A percentile compares a stretch with the other conserved stretches of the same genome.
These are phyloP conservation scores for Bagarius yarrelli DNA, from an alignment of 2,113 vertebrate species.

Conservation along the genomic window DNA sequence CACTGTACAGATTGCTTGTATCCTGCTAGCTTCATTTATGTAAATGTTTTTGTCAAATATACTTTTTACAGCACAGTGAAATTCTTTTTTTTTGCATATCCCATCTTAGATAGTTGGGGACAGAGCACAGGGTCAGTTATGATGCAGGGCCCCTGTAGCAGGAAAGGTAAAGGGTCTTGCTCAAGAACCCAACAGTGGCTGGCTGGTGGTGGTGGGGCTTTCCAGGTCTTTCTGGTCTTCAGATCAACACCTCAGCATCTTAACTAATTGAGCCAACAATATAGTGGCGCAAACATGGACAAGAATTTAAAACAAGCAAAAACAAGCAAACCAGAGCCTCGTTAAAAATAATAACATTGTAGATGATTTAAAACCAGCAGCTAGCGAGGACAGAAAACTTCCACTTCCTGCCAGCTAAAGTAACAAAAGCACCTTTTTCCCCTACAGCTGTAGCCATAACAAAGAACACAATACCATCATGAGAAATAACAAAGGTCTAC, in stretches of 20 bases:
- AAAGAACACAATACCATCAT: conserved; percentile 24
- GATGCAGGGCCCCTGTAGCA: no score
- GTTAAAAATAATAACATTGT: neutral
- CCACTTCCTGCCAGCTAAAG: conserved; percentile 55
- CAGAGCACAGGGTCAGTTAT: no score
- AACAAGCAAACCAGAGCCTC: neutral
- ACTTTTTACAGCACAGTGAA: neutral
- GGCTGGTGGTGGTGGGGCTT: no score
- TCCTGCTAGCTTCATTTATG: neutral
- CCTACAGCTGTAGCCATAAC: conserved; percentile 27
- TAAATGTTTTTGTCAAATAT: no score
- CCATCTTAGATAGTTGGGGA: no score
- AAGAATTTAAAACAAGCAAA: neutral
- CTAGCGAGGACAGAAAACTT: neutral
- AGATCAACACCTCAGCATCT: no score
- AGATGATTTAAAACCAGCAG: neutral
- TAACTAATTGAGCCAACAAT: no score
- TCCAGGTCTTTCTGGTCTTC: no score
- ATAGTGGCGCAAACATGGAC: neutral
- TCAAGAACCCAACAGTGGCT: no score
- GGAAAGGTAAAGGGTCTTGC: no score
- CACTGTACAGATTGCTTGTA: neutral
- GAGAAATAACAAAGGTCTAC: conserved; percentile 13
- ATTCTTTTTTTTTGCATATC: no score
- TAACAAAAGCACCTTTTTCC: conserved; percentile 43